Base-by-base conservation (phyloP, 2,113 vertebrate genomes). In the Upupa epops region DNA sequence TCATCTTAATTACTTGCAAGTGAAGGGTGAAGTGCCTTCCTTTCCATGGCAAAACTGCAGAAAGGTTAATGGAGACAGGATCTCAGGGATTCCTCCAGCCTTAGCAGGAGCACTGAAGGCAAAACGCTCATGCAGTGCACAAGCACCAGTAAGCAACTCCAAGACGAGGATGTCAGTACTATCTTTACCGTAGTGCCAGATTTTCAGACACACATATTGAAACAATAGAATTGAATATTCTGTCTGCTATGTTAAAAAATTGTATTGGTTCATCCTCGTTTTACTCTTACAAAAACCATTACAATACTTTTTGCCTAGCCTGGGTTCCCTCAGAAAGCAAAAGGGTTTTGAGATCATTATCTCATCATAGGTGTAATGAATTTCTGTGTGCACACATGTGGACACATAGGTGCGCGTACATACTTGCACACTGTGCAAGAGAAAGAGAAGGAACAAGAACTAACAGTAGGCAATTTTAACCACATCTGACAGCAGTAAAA, bases 1-100 rank as follows among this genome's bases (percentile, higher is more conserved):
- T 94, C 80, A 84, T 85, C 86, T 96, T 94, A 94, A 93, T 95
- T 94, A 80, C 90, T 94, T 95, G 76, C 59, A 90, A 96, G 70
- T 55, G 83, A 92, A 90, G 86, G 63, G 73, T 92, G 90, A 92
- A 94, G 93, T 79, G 66, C 74, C 51, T 76, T 48, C 18, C 51
- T 72, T 84, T 63, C 72, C 8, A 1, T 96, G 88, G 88, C 83
- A 96, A 36, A 83, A 59, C 55, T 89, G 86, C 88, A 90, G 31
- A 54, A 84, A 66, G 70, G 32, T 86, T 12, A 73, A 85, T 9
- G 71, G 51, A 76, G 86, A 63, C 9, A 8, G 72, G 51, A 81
- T 74, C 60, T 87, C 28, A 6, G 0, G 1, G 86, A 9, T 94
- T 84, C 51, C 66, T 83, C 18, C 40, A 28, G 22, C 36, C 88